Evolutionary conservation across 2,113 vertebrate species (phyloP), one percentile per base, ranked within the genome.

Genomic region (Camelus dromedarius): DNA sequence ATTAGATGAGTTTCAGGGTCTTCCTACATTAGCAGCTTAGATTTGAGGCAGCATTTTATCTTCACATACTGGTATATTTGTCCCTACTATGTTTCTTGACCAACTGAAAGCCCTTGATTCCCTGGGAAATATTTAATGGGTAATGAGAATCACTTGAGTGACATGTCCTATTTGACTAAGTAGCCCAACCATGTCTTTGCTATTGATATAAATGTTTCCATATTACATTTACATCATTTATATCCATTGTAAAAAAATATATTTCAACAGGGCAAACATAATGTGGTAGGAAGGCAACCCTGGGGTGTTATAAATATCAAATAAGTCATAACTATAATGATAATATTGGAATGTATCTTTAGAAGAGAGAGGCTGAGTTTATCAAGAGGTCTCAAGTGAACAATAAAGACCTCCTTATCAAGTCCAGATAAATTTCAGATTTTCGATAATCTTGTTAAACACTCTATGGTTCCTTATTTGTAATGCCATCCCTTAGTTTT

Each of bases 341-440:
- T 97, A 96, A 84, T 86, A 97, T 95, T 91, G 85, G 96, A 94
- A 96, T 96, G 97, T 96, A 97, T 97, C 97, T 97, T 96, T 89
- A 83, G 80, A 96, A 97, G 92, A 95, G 89, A 95, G 97, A 97
- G 93, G 89, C 72, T 97, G 93, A 97, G 96, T 76, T 98, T 97
- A 94, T 24, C 96, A 96, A 98, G 66, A 93, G 97, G 97, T 9
- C 48, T 89, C 88, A 32, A 97, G 92, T 95, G 91, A 95, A 46
- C 82, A 82, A 83, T 96, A 92, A 96, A 94, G 81, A 89, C 75
- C 95, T 97, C 77, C 75, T 97, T 93, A 81, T 56, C 80, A 85
- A 97, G 86, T 67, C 42, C 76, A 97, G 89, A 73, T 97, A 97
- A 97, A 89, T 97, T 97, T 90, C 72, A 96, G 90, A 96, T 95